Evolutionary conservation across 2,797 vertebrate species (phyloP).

Genomic region (Gallinago stenura): DNA sequence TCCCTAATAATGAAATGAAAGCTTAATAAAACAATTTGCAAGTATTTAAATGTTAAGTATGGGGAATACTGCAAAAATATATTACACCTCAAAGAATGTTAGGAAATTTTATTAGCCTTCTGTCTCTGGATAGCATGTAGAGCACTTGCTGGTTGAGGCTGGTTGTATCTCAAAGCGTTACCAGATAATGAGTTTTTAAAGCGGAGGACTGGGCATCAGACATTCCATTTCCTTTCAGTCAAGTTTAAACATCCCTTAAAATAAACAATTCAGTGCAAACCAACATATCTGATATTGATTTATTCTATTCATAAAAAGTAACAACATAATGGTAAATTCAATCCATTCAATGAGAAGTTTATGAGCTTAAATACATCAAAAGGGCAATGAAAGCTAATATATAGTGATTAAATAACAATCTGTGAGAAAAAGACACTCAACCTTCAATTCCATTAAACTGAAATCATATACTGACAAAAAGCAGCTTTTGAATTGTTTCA

Average conservation of each 20-base stretch:
- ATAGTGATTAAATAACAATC: slow-evolving; percentile 51
- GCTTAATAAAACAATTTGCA: background rate
- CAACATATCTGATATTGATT: slow-evolving; percentile 34
- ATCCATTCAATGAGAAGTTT: slow-evolving; percentile 45
- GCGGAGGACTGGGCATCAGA: background rate
- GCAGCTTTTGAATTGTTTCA: background rate
- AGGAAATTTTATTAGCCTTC: background rate
- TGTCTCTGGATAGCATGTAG: background rate
- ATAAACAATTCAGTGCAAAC: slow-evolving; percentile 47
- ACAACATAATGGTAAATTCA: slow-evolving; percentile 51
- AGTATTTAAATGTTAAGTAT: background rate
- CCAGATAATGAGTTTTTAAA: background rate
- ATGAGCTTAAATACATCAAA: slow-evolving; percentile 55
- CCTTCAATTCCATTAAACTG: slow-evolving; percentile 1
- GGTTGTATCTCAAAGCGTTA: background rate
- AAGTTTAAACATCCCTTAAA: slow-evolving; percentile 42
- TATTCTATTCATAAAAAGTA: slow-evolving; percentile 60
- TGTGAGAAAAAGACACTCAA: slow-evolving; percentile 26
- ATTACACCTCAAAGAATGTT: background rate
- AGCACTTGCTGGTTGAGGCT: background rate
- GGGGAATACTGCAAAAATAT: background rate
- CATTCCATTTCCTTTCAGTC: slow-evolving; percentile 6
- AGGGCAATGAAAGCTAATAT: slow-evolving; percentile 58
- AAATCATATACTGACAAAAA: background rate
- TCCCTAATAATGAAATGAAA: background rate